These are phyloP conservation scores for Cremastinae sp. DNA, from an alignment of 2,888 invertebrate species.

Conservation along the genomic window DNA sequence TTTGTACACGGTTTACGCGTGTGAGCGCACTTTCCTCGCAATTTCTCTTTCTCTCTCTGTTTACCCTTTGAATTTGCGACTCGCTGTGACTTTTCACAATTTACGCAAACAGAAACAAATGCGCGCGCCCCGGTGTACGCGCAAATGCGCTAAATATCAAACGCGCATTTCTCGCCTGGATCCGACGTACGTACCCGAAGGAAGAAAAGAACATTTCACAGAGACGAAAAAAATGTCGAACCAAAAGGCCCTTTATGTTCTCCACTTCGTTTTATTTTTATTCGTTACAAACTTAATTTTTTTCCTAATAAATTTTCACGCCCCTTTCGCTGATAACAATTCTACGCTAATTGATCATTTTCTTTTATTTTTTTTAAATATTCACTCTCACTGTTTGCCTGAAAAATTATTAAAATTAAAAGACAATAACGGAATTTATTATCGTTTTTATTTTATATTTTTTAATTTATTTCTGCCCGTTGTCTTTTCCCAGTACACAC, in stretches of 20 bases:
- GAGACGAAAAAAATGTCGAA: neutral
- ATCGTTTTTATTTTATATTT: too few species aligned
- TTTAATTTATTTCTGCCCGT: neutral
- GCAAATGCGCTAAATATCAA: constrained; percentile 13
- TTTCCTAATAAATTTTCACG: too few species aligned
- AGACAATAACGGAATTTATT: too few species aligned
- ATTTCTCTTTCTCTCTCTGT: constrained; percentile 58
- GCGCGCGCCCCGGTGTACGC: constrained; percentile 62
- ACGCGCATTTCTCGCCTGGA: neutral
- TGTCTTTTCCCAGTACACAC: neutral
- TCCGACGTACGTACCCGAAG: too few species aligned
- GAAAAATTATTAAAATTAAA: too few species aligned
- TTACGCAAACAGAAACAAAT: constrained; percentile 63
- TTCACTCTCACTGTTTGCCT: too few species aligned
- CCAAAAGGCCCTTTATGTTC: neutral
- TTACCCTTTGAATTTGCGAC: constrained; percentile 63
- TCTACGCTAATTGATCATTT: too few species aligned
- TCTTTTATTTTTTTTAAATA: too few species aligned
- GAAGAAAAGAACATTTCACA: too few species aligned
- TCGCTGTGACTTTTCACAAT: constrained; percentile 66
- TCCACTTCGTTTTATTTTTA: too few species aligned
- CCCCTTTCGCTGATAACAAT: too few species aligned
- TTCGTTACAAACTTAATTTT: too few species aligned
- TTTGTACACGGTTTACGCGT: constrained; percentile 12
- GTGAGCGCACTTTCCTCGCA: constrained; percentile 40